phyloP scores from a whole-genome alignment of 92 coral and sea anemone genomes.

The Palythoa heliodiscus region DNA sequence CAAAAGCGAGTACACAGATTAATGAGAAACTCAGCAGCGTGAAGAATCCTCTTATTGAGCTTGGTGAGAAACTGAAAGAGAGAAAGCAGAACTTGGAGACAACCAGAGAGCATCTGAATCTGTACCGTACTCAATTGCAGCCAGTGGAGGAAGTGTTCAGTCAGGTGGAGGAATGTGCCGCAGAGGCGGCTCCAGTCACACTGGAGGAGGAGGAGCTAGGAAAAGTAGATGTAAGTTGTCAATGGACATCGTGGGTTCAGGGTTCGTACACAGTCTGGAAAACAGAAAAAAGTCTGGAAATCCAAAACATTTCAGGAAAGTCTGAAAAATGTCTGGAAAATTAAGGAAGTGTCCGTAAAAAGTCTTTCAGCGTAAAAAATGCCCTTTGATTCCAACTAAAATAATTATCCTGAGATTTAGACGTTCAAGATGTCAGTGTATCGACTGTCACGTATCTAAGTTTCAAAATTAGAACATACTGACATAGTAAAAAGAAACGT shows the following conservation, averaged over 20 bases:
- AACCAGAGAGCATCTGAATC: slow-evolving; percentile 75
- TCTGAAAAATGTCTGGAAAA: too few relatives aligned
- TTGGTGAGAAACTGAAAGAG: slow-evolving; percentile 82
- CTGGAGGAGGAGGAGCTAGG: slow-evolving; percentile 84
- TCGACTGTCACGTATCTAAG: too few relatives aligned
- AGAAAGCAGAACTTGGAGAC: slow-evolving; percentile 75
- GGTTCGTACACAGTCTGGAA: neutral
- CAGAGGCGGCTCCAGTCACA: slow-evolving; percentile 75
- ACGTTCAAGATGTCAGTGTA: too few relatives aligned
- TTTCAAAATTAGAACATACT: too few relatives aligned
- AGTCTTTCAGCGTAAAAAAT: too few relatives aligned
- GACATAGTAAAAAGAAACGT: too few relatives aligned
- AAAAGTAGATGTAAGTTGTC: slow-evolving; percentile 85
- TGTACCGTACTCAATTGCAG: slow-evolving; percentile 76
- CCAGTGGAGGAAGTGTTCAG: slow-evolving; percentile 89
- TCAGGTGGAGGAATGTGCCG: slow-evolving; percentile 78
- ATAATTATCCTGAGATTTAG: too few relatives aligned
- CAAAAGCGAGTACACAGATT: slow-evolving; percentile 78
- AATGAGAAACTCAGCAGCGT: slow-evolving; percentile 70
- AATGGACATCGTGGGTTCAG: too few relatives aligned
- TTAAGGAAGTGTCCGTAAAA: too few relatives aligned
- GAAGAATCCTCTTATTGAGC: slow-evolving; percentile 67
- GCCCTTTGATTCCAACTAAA: too few relatives aligned
- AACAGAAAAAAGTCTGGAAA: neutral
- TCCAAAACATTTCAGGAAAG: too few relatives aligned